Evolutionary conservation across 2,113 vertebrate species (phyloP).

Genomic region (Porphyrio hochstetteri): DNA sequence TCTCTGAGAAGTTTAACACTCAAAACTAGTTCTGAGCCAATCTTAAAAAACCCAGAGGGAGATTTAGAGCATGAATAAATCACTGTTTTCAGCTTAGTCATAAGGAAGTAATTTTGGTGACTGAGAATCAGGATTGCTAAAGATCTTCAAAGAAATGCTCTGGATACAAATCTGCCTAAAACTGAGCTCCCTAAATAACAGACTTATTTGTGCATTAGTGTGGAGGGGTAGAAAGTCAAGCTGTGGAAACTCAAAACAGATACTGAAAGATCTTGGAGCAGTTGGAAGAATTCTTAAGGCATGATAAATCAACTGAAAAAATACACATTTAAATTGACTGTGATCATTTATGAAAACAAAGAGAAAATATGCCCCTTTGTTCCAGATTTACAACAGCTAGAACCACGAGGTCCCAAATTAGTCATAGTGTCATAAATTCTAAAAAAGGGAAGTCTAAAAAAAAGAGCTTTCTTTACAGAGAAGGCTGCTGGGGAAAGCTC

Average conservation of each 20-base stretch:
- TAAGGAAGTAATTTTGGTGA: slow-evolving; percentile 20
- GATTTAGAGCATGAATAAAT: slow-evolving; percentile 21
- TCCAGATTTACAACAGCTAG: not conserved
- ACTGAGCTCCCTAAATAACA: not conserved
- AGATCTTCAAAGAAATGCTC: not conserved
- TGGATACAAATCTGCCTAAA: slow-evolving; percentile 27
- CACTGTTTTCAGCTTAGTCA: slow-evolving; percentile 19
- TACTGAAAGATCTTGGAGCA: not conserved
- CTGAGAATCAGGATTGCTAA: slow-evolving; percentile 10
- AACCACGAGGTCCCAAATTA: not conserved
- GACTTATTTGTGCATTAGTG: not conserved
- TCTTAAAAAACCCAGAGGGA: not conserved
- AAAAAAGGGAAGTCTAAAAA: not conserved
- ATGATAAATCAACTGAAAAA: not conserved
- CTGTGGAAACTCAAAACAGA: not conserved
- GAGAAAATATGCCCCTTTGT: not conserved
- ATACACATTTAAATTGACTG: not conserved
- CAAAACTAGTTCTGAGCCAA: not conserved
- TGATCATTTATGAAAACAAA: not conserved
- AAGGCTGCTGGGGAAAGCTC: not conserved
- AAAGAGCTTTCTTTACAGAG: not conserved
- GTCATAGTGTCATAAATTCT: not conserved
- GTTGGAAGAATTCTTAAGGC: not conserved
- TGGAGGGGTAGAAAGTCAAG: not conserved
- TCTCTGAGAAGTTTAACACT: not conserved